Conservation (phyloP, 2,113 vertebrate species). For the Spea multiplicata region DNA sequence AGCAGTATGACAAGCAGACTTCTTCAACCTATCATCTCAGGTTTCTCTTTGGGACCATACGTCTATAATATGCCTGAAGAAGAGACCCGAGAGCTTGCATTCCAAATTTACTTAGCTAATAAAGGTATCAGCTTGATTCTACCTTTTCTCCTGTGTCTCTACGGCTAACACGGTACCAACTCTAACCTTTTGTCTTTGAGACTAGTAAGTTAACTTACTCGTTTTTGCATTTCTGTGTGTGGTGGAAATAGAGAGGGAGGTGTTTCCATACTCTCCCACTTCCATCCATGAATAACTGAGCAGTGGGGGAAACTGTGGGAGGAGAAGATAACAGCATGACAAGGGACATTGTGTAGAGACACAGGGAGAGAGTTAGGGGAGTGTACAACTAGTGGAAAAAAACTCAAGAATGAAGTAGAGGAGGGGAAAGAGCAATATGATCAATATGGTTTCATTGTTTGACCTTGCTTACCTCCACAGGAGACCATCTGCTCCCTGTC, state of each 20-base stretch:
- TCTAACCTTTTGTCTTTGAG: too few relatives aligned
- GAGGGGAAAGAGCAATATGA: constrained; percentile 75
- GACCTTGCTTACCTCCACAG: constrained; percentile 86
- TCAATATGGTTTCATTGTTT: constrained; percentile 89
- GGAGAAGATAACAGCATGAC: neutral
- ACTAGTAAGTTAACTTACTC: neutral
- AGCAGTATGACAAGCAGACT: constrained; percentile 52
- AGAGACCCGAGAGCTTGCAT: too few relatives aligned
- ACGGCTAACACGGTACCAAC: too few relatives aligned
- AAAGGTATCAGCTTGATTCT: too few relatives aligned
- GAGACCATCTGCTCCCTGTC: constrained; percentile 99
- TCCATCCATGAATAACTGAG: constrained; percentile 32
- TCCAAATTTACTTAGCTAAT: too few relatives aligned
- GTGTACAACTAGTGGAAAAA: constrained; percentile 49
- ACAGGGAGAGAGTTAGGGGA: constrained; percentile 46
- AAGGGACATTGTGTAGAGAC: constrained; percentile 40
- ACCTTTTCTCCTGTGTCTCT: too few relatives aligned
- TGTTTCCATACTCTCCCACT: constrained; percentile 19
- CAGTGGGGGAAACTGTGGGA: constrained; percentile 22
- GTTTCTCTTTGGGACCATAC: constrained; percentile 41
- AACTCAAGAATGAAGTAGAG: constrained; percentile 57
- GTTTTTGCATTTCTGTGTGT: neutral
- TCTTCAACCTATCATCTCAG: constrained; percentile 37
- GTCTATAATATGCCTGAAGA: too few relatives aligned
- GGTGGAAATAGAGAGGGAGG: constrained; percentile 18